A percentile compares a stretch with the other conserved stretches of the same genome.
These are phyloP conservation scores for Bhutanitis thaidina DNA, from an alignment of 2,888 invertebrate species.

Conservation along the genomic window DNA sequence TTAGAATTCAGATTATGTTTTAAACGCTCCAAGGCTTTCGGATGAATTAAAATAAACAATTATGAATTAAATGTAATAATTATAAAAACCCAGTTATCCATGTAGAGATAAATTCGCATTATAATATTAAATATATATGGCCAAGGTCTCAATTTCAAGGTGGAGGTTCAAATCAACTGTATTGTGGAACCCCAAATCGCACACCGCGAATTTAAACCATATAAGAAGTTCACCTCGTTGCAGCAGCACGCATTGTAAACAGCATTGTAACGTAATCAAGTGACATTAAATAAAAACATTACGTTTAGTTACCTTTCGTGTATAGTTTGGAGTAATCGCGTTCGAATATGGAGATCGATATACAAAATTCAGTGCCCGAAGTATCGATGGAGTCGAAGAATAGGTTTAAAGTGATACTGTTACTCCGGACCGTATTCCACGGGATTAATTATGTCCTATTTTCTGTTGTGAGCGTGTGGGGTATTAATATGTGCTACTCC, in stretches of 20 bases:
- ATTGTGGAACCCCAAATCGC: neutral
- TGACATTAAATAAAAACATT: neutral
- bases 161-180: neutral
- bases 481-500: constrained; percentile 25
- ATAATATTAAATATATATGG: too few relatives aligned
- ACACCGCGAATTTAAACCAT: neutral
- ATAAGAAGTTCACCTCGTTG: constrained; percentile 15
- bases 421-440: constrained; percentile 27
- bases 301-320: neutral
- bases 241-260: constrained; percentile 8
- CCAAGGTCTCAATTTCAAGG: neutral
- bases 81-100: too few relatives aligned
- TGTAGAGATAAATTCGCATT: too few relatives aligned
- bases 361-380: neutral
- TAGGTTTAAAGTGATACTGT: constrained; percentile 16
- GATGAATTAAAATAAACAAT: too few relatives aligned
- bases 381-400: constrained; percentile 5
- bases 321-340: neutral
- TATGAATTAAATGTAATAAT: too few relatives aligned
- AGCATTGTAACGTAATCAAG: neutral
- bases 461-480: constrained; percentile 14
- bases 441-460: constrained; percentile 20
- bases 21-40: too few relatives aligned
- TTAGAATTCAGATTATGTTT: too few relatives aligned
- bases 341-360: constrained; percentile 27